Evolutionary conservation across 2,797 vertebrate species (phyloP), one percentile per base, ranked within the genome.

Genomic region (Kryptopterus vitreolus): DNA sequence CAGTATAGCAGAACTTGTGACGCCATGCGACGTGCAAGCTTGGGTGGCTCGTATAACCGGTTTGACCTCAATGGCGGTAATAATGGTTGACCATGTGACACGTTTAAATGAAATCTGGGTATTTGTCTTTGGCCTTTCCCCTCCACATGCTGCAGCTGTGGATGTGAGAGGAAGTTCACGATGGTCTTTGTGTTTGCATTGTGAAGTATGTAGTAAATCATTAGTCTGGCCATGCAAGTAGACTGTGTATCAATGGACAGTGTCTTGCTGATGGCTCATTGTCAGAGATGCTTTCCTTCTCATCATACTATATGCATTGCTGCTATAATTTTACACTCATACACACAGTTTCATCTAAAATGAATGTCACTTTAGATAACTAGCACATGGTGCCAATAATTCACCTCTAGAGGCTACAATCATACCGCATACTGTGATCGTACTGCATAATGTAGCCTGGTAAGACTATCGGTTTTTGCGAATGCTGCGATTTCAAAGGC

Each of bases 41-140:
- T 5, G 68, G 38, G 43, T 11, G 26, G 69, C 35, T 48, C 18
- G 55, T 31, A n/a, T 24, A 73, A 68, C 74, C 75, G 66, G 31
- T 81, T 77, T 74, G 29, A 70, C 29, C 53, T 72, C 11, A 53
- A 43, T 16, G 3, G 46, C 6, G 11, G 3, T 29, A 57, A 38
- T 73, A 24, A 33, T 6, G 29, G 18, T 6, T 11, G 24, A 4
- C 16, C 29, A 26, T 0, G 1, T 69, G 46, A 29, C 50, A 29
- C 11, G 13, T 66, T 4, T 46, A 0, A 16, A 22, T 68, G 8
- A 22, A 11, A 35, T 20, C 1, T 63, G 9, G n/a, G 24, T 12
- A 24, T 66, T 26, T 38, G 1, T 43, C 10, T 43, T 43, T n/a
- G n/a, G n/a, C n/a, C n/a, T n/a, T n/a, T n/a, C n/a, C n/a, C n/a